Evolutionary conservation across 2,797 vertebrate genomes (phyloP).

Genomic region (Martes flavigula): DNA sequence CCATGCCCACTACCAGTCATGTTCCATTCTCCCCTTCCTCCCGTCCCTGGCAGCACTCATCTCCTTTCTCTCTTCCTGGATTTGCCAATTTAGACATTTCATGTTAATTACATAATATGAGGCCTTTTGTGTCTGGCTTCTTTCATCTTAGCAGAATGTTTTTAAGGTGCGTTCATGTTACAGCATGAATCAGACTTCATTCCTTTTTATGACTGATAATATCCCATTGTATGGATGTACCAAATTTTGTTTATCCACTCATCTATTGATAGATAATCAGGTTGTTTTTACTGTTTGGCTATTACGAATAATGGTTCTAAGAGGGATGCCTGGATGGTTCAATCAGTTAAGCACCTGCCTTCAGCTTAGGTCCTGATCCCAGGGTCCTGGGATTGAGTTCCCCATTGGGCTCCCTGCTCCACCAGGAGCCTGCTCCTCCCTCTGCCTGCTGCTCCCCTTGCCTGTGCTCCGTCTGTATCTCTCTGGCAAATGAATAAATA

Average conservation of each 20-base stretch:
- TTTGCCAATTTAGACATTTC: background rate
- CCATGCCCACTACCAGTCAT: background rate
- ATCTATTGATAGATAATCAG: background rate
- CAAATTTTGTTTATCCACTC: background rate
- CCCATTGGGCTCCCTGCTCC: background rate
- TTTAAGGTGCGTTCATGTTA: background rate
- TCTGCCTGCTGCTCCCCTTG: background rate
- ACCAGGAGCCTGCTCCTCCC: background rate
- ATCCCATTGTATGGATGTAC: background rate
- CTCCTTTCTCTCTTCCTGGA: background rate
- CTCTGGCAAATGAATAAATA: background rate
- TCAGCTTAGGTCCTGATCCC: background rate
- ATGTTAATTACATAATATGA: background rate
- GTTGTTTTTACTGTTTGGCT: background rate
- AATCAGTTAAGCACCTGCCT: background rate
- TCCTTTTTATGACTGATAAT: background rate
- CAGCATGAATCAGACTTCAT: background rate
- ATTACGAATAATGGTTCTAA: background rate
- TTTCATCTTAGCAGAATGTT: background rate
- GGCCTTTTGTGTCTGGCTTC: background rate
- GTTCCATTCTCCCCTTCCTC: background rate
- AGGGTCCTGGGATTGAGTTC: background rate
- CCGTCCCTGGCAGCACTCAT: background rate
- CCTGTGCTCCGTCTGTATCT: background rate
- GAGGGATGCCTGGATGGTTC: background rate